Conservation (phyloP, 2,797 vertebrate genomes). For the Caiman crocodilus region DNA sequence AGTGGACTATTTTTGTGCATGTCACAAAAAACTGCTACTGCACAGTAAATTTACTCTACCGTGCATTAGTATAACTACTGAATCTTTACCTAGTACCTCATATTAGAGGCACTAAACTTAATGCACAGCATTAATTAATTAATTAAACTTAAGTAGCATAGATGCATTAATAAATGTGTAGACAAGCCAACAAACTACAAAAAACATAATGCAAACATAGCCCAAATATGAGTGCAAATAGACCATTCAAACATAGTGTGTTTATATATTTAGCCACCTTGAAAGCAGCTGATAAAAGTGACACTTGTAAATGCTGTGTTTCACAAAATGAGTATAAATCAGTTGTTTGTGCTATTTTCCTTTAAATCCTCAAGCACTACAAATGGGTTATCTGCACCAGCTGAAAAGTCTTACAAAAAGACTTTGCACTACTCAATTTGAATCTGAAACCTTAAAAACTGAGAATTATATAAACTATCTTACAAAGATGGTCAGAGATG, state of each 20-base stretch:
- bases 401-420: not conserved
- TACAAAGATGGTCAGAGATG: not conserved
- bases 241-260: not conserved
- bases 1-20: too few relatives aligned
- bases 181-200: not conserved
- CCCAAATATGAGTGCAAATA: not conserved
- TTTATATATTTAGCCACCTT: not conserved
- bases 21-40: too few relatives aligned
- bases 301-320: not conserved
- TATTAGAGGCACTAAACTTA: too few relatives aligned
- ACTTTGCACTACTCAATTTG: not conserved
- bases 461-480: not conserved
- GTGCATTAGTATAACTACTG: too few relatives aligned
- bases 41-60: too few relatives aligned
- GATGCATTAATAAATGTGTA: too few relatives aligned
- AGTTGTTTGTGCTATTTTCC: not conserved
- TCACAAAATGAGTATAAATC: not conserved
- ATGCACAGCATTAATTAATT: too few relatives aligned
- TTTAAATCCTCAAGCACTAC: not conserved
- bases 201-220: not conserved
- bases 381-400: not conserved
- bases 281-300: not conserved
- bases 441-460: not conserved
- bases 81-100: too few relatives aligned
- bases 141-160: too few relatives aligned